Base-by-base conservation (phyloP, 2,113 vertebrate species). In the Sinocyclocheilus maitianheensis region DNA sequence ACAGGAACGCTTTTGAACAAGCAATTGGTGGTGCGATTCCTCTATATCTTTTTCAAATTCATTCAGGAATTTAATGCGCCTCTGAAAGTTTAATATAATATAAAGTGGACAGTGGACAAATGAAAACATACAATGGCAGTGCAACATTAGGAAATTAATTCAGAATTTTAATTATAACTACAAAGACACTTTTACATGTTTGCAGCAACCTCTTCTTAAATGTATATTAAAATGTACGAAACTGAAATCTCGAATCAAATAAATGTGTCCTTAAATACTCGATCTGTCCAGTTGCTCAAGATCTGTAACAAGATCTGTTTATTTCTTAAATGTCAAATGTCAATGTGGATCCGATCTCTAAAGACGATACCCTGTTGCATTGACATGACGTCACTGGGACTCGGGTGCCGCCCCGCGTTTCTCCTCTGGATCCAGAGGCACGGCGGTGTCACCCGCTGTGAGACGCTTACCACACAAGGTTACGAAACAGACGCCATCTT, bases 401-500 rank as follows among this genome's bases (percentile, higher is more conserved):
- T 58, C 48, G 67, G 51, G 48, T 83, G 63, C 63, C 81, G 63
- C 81, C 81, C 81, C 81, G 81, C 63, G 62, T 67, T 13, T 14
- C 22, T 14, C 22, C 18, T 43, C 16, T 4, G 24, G 60, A 16
- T 22, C 51, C 74, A 37, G 74, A 78, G 34, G 53, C 74, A 37
- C 46, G n/a, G 34, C 30, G 30, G 77, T 18, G 81, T 84, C 86
- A 77, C 51, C 86, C 81, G 75, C 76, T 63, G 65, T 72, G 72
- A 85, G 77, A 81, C 30, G 72, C 30, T 81, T 85, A 81, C 46
- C 46, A 48, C 11, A 48, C 10, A 92, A 90, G 90, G 92, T 93
- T 93, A 93, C 75, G 81, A 86, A 90, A 90, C 82, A 76, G 81
- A 77, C 55, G 89, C 92, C 93, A 92, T 93, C 89, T 92, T 91